These are phyloP conservation scores for Mycalesis mineus DNA, from an alignment of 2,888 invertebrate genomes.

Conservation along the genomic window DNA sequence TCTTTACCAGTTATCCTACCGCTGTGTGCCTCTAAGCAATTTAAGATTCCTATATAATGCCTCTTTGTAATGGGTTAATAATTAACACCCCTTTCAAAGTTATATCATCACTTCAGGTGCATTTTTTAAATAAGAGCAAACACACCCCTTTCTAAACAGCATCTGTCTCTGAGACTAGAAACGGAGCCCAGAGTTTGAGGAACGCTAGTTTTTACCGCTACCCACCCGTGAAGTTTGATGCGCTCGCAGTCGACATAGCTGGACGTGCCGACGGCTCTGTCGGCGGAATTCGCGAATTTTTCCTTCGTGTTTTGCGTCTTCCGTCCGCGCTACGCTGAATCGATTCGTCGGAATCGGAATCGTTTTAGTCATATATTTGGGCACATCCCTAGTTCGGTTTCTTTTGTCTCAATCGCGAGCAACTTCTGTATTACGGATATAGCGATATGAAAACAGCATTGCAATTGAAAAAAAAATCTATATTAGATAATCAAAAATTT, in stretches of 20 bases:
- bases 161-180: slow-evolving; percentile 1
- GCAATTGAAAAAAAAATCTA: no score
- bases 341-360: slow-evolving; percentile 53
- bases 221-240: slow-evolving; percentile 64
- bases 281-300: slow-evolving; percentile 50
- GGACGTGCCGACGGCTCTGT: slow-evolving; percentile 53
- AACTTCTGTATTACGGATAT: neutral
- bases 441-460: no score
- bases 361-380: slow-evolving; percentile 39
- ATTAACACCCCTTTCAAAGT: no score
- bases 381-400: slow-evolving; percentile 34
- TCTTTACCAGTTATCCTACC: no score
- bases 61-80: no score
- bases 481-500: no score
- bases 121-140: no score
- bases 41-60: no score
- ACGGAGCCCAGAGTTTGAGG: slow-evolving; percentile 22
- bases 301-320: slow-evolving; percentile 62
- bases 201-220: slow-evolving; percentile 50
- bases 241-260: slow-evolving; percentile 51
- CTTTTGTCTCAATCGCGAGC: slow-evolving; percentile 55
- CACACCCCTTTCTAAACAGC: no score
- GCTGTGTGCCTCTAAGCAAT: no score
- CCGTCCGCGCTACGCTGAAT: slow-evolving; percentile 51
- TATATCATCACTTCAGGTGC: no score